phyloP scores from a whole-genome alignment of 2,113 vertebrate genomes.

The Pagrus major region DNA sequence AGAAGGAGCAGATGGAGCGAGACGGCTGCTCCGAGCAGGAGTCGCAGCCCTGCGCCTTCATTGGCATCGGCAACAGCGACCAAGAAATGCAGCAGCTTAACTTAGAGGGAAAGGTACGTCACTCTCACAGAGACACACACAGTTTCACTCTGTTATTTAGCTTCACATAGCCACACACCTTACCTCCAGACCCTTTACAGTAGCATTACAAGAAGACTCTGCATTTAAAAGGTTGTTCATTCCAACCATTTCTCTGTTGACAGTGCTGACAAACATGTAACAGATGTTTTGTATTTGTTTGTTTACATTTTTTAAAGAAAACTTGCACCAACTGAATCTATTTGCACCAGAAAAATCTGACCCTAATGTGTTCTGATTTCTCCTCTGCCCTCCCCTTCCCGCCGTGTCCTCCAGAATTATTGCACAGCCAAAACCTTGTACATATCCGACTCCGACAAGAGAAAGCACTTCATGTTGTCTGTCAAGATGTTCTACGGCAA shows the following conservation, averaged over 20 bases:
- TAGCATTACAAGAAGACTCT: not conserved
- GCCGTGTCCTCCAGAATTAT: constrained; percentile 90
- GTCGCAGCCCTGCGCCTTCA: constrained; percentile 98
- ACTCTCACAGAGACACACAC: not conserved
- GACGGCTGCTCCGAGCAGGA: constrained; percentile 98
- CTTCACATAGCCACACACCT: not conserved
- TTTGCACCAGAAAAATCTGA: not conserved
- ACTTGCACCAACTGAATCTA: not conserved
- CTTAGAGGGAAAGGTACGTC: constrained; percentile 97
- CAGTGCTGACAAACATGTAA: not conserved
- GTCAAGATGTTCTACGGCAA: constrained; percentile 99
- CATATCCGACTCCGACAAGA: constrained; percentile 99
- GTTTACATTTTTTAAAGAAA: not conserved
- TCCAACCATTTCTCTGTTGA: not conserved
- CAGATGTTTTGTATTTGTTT: too few species aligned
- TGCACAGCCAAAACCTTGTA: constrained; percentile 99
- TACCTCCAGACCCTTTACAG: too few species aligned
- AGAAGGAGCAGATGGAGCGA: constrained; percentile 99
- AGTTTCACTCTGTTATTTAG: not conserved
- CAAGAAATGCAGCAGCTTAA: constrained; percentile 99
- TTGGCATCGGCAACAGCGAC: constrained; percentile 99
- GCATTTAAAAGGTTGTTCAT: not conserved
- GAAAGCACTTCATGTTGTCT: constrained; percentile 99
- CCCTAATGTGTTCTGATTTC: not conserved
- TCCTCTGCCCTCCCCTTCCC: constrained; percentile 22